Evolutionary conservation across 2,888 invertebrate species (phyloP), one percentile per base, ranked within the genome.

Genomic region (Volucella bombylans): DNA sequence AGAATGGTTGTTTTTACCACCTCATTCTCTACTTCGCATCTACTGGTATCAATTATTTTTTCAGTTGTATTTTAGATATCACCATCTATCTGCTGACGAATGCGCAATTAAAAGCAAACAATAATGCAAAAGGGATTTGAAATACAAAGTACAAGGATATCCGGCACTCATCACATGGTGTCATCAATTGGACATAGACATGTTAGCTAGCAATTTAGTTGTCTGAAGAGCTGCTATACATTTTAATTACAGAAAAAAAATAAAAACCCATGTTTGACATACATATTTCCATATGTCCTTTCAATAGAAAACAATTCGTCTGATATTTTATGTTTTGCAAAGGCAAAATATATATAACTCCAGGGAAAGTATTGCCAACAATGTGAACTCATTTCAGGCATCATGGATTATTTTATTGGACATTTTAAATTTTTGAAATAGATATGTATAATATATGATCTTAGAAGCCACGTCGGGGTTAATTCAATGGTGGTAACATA

Each of bases 201-300:
- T 64, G 18, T 64, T 49, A 31, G 50, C 38, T 15, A 14, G 50
- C 12, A 39, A 50, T 57, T 55, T 49, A 45, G 43, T 64, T 18
- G 39, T 31, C 43, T 43, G 38, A 38, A 69, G 14, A 49, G 43
- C 41, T 15, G 49, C 64, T 45, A 45, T 64, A 65, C 64, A 59
- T 47, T 61, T 69, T 77, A 69, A 69, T 77, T 69, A 62, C 69
- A 77, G 45, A 18, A 15, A 61, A 54, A 68, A 68, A 57, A 76
- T 39, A 65, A 67, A 55, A 15, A 39, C 39, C 4, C 11, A 18
- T 11, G 39, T 39, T 57, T 14, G 10, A 12, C n/a, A 57, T 31
- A 12, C n/a, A 57, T 31, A 31, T 31, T 31, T 31, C 31, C 31
- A 31, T 4, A 31, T 6, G 31, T 31, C 6, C 6, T 31, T 31